Evolutionary conservation across 2,888 invertebrate genomes (phyloP).

Genomic region (Noctua pronuba): DNA sequence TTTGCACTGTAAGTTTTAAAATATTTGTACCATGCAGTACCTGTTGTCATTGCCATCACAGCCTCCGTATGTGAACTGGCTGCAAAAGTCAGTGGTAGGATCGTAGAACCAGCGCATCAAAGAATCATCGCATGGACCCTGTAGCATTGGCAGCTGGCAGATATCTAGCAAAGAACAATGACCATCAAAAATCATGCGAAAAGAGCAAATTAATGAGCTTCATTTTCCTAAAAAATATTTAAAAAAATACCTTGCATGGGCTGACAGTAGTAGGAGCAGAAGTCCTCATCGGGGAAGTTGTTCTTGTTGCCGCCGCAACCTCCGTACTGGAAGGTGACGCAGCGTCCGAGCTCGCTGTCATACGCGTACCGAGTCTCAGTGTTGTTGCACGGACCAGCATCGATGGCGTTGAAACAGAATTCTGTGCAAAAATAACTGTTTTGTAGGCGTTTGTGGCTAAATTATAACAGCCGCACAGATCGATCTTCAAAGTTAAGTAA

Average conservation of each 20-base stretch:
- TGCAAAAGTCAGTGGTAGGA: slow-evolving; percentile 91
- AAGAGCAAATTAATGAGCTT: not conserved
- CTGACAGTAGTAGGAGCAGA: slow-evolving; percentile 93
- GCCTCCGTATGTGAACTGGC: slow-evolving; percentile 95
- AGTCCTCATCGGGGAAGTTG: slow-evolving; percentile 92
- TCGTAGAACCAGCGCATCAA: slow-evolving; percentile 94
- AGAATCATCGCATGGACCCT: slow-evolving; percentile 93
- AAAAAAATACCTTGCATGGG: slow-evolving; percentile 77
- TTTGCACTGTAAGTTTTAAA: not conserved
- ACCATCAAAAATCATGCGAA: not conserved
- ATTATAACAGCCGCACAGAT: not conserved
- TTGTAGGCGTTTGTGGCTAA: not conserved
- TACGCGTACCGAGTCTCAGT: slow-evolving; percentile 92
- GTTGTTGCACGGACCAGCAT: slow-evolving; percentile 92
- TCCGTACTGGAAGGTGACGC: slow-evolving; percentile 94
- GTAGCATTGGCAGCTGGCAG: slow-evolving; percentile 92
- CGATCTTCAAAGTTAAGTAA: not conserved
- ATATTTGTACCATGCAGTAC: slow-evolving; percentile 84
- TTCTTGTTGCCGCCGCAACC: slow-evolving; percentile 96
- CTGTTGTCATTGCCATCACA: slow-evolving; percentile 97
- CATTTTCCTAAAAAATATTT: not conserved
- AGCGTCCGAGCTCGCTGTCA: slow-evolving; percentile 93
- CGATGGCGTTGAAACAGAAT: slow-evolving; percentile 92
- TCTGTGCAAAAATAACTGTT: slow-evolving; percentile 83
- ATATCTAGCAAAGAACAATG: slow-evolving; percentile 87